Evolutionary conservation across 2,888 invertebrate genomes (phyloP).

Genomic region (Xestobium rufovillosum): DNA sequence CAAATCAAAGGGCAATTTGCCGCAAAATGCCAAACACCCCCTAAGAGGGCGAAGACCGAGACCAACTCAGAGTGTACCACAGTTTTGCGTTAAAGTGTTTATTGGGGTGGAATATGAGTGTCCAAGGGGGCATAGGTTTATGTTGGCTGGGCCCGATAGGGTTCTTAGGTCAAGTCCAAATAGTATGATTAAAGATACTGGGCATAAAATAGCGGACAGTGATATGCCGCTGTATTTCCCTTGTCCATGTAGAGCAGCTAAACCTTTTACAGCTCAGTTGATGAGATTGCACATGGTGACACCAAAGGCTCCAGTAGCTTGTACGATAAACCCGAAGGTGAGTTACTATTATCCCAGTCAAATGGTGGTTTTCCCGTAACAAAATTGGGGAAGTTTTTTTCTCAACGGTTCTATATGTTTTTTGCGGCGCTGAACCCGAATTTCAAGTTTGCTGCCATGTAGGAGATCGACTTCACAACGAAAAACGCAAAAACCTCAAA

Average conservation of each 20-base stretch:
- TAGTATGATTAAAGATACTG: slow-evolving; percentile 69
- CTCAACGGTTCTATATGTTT: no score
- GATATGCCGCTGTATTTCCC: slow-evolving; percentile 87
- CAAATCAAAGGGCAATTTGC: slow-evolving; percentile 31
- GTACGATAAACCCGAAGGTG: slow-evolving; percentile 74
- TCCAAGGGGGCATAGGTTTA: slow-evolving; percentile 92
- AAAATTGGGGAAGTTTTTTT: no score
- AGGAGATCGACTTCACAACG: no score
- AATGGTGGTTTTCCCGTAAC: neutral
- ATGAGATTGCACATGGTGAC: slow-evolving; percentile 80
- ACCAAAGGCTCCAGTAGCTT: slow-evolving; percentile 87
- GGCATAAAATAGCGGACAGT: slow-evolving; percentile 73
- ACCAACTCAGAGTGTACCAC: slow-evolving; percentile 41
- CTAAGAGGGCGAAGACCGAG: slow-evolving; percentile 32
- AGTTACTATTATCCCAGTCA: slow-evolving; percentile 9
- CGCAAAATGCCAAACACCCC: slow-evolving; percentile 35
- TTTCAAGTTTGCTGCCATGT: no score
- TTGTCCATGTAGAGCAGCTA: slow-evolving; percentile 71
- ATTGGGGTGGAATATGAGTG: slow-evolving; percentile 97
- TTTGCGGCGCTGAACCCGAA: no score
- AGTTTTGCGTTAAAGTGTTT: slow-evolving; percentile 80
- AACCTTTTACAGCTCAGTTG: slow-evolving; percentile 65
- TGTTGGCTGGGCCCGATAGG: slow-evolving; percentile 81
- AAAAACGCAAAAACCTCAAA: no score
- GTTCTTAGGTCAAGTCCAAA: slow-evolving; percentile 67